phyloP scores from a whole-genome alignment of 2,888 invertebrate species.

The Drosophila histrio region DNA sequence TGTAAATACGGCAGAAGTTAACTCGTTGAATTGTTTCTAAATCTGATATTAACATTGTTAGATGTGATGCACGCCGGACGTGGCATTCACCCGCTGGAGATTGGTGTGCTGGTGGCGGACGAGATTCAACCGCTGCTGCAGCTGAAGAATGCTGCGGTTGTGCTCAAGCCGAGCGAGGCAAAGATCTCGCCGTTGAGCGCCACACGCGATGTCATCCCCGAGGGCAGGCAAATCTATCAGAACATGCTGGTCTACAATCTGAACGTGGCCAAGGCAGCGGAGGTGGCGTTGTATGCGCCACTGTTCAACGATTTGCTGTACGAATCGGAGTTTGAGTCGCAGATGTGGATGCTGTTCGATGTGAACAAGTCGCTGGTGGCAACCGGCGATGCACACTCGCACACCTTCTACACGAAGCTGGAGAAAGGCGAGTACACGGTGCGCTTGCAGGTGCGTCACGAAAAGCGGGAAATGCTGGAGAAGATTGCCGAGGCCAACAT shows the following conservation, averaged over 20 bases:
- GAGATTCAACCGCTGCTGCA: conserved; percentile 91
- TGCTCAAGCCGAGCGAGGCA: conserved; percentile 91
- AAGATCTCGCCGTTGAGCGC: conserved; percentile 91
- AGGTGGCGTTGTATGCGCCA: conserved; percentile 91
- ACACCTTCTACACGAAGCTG: conserved; percentile 90
- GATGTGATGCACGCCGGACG: conserved; percentile 90
- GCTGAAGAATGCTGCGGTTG: conserved; percentile 90
- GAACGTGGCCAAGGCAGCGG: conserved; percentile 91
- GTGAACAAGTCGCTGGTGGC: conserved; percentile 93
- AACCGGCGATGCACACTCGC: conserved; percentile 95
- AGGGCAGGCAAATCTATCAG: conserved; percentile 95
- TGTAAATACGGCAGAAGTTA: conserved; percentile 72
- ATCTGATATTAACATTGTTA: conserved; percentile 45
- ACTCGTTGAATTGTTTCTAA: neutral
- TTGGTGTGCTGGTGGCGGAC: conserved; percentile 89
- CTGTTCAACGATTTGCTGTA: conserved; percentile 94
- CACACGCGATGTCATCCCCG: conserved; percentile 93
- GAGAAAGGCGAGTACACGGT: conserved; percentile 98
- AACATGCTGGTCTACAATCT: conserved; percentile 94
- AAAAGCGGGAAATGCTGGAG: conserved; percentile 93
- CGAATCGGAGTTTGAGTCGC: conserved; percentile 97
- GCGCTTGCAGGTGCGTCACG: conserved; percentile 94
- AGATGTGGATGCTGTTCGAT: conserved; percentile 98
- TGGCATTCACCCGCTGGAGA: conserved; percentile 89
- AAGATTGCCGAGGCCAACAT: conserved; percentile 92